phyloP scores from a whole-genome alignment of 1,140 invertebrate genomes.

The Drosophila ogumai region DNA sequence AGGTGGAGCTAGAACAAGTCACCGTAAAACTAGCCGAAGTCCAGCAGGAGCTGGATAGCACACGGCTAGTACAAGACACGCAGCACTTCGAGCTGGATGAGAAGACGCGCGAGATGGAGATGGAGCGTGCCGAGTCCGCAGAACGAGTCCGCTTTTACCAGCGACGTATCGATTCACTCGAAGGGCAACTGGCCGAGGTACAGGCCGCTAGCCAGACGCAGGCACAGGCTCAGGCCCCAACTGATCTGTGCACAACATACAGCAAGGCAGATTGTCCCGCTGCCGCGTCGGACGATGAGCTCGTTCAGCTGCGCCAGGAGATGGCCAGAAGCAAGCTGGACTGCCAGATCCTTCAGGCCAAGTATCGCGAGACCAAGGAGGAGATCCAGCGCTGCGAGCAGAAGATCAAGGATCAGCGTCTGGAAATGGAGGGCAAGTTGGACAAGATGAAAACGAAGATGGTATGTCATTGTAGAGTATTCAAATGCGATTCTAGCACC shows the following conservation, averaged over 20 bases:
- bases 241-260: constrained; percentile 9
- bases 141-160: constrained; percentile 10
- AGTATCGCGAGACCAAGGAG: constrained; percentile 71
- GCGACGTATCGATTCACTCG: not conserved
- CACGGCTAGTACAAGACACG: constrained; percentile 8
- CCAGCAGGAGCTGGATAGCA: constrained; percentile 17
- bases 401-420: constrained; percentile 86
- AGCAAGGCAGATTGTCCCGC: not conserved
- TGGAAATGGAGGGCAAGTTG: constrained; percentile 88
- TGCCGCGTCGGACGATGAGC: not conserved
- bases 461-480: constrained; percentile 86
- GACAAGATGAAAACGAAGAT: constrained; percentile 89
- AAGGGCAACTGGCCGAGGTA: constrained; percentile 1
- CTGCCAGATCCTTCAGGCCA: constrained; percentile 72
- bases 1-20: constrained; percentile 3
- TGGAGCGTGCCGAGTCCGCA: not conserved
- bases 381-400: constrained; percentile 59
- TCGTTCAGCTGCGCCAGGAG: constrained; percentile 5
- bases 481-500: not conserved
- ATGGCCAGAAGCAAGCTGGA: constrained; percentile 38
- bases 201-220: constrained; percentile 2
- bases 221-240: not conserved
- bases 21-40: constrained; percentile 1
- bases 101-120: constrained; percentile 27
- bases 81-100: constrained; percentile 26